Evolutionary conservation across 2,888 invertebrate genomes (phyloP).

Genomic region (Drosophila cracens): DNA sequence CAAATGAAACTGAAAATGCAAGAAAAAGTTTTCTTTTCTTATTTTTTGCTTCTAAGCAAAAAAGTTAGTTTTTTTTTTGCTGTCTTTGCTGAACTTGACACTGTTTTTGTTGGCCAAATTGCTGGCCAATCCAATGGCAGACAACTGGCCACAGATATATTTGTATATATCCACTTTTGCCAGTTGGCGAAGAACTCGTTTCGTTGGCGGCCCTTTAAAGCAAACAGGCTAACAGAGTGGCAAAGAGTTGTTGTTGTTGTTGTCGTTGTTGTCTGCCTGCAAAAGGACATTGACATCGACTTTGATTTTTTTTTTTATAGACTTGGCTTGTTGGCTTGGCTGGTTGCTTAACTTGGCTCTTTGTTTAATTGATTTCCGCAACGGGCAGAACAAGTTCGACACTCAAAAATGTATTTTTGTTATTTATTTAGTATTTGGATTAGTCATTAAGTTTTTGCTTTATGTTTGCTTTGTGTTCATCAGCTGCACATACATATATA

Average conservation of each 20-base stretch:
- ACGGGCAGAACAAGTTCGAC: conserved; percentile 56
- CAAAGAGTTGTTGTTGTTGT: neutral
- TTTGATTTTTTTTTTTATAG: conserved; percentile 49
- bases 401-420: conserved; percentile 14
- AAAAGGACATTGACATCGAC: conserved; percentile 58
- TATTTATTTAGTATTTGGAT: conserved; percentile 18
- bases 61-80: neutral
- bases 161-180: conserved; percentile 3
- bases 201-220: conserved; percentile 21
- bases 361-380: conserved; percentile 57
- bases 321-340: conserved; percentile 6
- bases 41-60: neutral
- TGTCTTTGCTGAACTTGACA: conserved; percentile 63
- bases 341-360: conserved; percentile 3
- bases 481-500: neutral
- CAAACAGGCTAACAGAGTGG: conserved; percentile 12
- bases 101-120: conserved; percentile 40
- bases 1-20: conserved; percentile 8
- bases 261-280: conserved; percentile 13
- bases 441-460: conserved; percentile 25
- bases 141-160: conserved; percentile 6
- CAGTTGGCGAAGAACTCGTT: conserved; percentile 25
- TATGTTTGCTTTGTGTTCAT: conserved; percentile 16
- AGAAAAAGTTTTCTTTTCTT: neutral
- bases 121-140: neutral